A percentile compares a stretch with the other conserved stretches of the same genome.
phyloP scores from a whole-genome alignment of 1,140 invertebrate genomes.

The Aphelinus atriplicis region DNA sequence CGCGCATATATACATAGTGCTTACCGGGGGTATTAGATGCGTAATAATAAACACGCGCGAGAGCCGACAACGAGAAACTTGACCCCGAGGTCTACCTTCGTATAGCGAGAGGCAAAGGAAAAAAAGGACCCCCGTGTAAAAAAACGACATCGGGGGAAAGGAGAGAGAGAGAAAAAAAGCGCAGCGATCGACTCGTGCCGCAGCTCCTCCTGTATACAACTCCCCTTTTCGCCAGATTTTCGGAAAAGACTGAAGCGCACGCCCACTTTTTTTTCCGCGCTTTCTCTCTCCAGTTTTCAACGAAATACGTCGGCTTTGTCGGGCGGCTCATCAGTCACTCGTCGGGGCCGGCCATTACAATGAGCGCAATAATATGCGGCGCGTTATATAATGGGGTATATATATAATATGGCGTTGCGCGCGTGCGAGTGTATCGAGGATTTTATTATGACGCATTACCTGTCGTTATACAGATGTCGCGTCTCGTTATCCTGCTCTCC shows the following conservation, averaged over 20 bases:
- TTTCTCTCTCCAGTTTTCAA: conserved; percentile 43
- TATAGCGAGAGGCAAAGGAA: conserved; percentile 7
- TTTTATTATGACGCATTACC: conserved; percentile 65
- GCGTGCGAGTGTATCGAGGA: conserved; percentile 47
- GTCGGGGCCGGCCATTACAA: conserved; percentile 16
- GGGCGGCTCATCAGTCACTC: conserved; percentile 62
- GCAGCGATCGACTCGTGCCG: background rate
- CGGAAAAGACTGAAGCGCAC: conserved; percentile 60
- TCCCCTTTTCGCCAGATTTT: conserved; percentile 51
- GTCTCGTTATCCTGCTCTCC: background rate
- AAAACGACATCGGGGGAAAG: conserved; percentile 18
- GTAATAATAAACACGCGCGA: conserved; percentile 55
- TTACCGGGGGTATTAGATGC: conserved; percentile 35
- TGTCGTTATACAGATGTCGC: conserved; percentile 55
- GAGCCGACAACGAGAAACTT: conserved; percentile 52
- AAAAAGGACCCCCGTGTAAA: background rate
- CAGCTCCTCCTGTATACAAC: conserved; percentile 32
- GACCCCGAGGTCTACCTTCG: conserved; percentile 45
- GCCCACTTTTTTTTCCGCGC: conserved; percentile 56
- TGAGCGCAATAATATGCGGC: conserved; percentile 49
- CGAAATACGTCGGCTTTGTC: conserved; percentile 55
- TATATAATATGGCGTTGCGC: background rate
- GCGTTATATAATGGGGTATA: background rate
- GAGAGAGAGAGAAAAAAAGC: conserved; percentile 36
- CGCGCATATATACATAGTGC: background rate